Conservation (phyloP, 2,797 vertebrate species). For the Xiphorhynchus erythropygius region DNA sequence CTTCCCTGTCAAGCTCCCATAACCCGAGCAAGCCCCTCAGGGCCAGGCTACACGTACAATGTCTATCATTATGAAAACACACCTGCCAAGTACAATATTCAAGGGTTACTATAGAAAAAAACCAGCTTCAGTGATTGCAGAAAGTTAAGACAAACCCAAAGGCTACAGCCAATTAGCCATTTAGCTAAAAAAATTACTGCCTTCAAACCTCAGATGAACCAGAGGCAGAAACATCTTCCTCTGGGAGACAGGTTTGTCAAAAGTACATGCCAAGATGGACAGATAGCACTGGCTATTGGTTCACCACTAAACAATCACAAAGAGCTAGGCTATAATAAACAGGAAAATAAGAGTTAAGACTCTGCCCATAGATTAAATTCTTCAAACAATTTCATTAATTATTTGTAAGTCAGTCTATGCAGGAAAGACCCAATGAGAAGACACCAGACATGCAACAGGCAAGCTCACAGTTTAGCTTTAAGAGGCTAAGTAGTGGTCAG, state of each 20-base stretch:
- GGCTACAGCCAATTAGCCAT: neutral
- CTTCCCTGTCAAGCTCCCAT: neutral
- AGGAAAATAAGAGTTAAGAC: neutral
- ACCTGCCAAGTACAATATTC: neutral
- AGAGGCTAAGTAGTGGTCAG: neutral
- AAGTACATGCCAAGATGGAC: neutral
- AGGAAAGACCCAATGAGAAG: neutral
- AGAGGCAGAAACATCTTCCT: neutral
- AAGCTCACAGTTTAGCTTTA: neutral
- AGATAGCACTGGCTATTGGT: neutral
- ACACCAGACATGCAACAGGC: neutral
- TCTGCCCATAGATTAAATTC: neutral
- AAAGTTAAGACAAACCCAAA: neutral
- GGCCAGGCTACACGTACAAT: fast-evolving
- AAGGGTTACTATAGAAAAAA: neutral
- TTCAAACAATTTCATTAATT: neutral
- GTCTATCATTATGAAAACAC: neutral
- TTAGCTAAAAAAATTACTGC: neutral
- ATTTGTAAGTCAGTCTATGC: neutral
- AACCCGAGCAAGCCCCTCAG: neutral
- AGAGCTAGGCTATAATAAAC: neutral
- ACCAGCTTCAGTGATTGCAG: neutral
- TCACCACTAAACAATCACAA: neutral
- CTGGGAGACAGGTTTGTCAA: neutral
- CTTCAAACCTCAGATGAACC: neutral